Evolutionary conservation across 2,888 invertebrate genomes (phyloP), one percentile per base, ranked within the genome.

Genomic region (Rugalucina vietnamica): DNA sequence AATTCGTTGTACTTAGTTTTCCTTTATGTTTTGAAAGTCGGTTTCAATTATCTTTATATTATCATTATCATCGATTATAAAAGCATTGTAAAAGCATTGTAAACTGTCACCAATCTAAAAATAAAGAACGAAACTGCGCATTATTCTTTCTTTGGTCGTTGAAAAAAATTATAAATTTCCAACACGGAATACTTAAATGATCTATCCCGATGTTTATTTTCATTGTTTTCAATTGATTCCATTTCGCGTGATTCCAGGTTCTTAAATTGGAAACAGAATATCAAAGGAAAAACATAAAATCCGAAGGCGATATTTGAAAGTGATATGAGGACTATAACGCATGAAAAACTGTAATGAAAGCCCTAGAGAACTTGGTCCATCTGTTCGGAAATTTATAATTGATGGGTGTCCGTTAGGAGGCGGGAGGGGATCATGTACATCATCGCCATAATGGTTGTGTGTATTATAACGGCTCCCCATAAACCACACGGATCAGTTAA

Each of bases 401-500:
- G 65, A 65, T 65, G 65, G 65, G 32, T 65, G 65, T 65, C 65
- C 34, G 10, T 65, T 18, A 18, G 34, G 34, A 65, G 65, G 65
- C 65, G 65, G 32, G 65, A 34, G 32, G 34, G 24, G 65, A 21
- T 65, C 65, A 29, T 65, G 65, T 65, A 65, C 34, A 65, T 65
- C 65, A 65, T 65, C 34, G 29, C 10, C 34, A 29, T 65, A 65
- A 65, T 65, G 29, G 34, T 34, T 34, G 65, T 34, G 65, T 34
- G 65, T 65, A 73, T 73, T 73, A 49, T 73, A n/a, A 12, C 50
- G 18, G 27, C 49, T 73, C n/a, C 32, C 49, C 43, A 49, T 73
- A 73, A 29, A 49, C 49, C 73, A 73, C 73, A 50, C 37, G 73
- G 73, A 75, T 75, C 75, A 60, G 54, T 75, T 75, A 57, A 32